phyloP scores from a whole-genome alignment of 64 coral and sea anemone species.

The Actinia equina region DNA sequence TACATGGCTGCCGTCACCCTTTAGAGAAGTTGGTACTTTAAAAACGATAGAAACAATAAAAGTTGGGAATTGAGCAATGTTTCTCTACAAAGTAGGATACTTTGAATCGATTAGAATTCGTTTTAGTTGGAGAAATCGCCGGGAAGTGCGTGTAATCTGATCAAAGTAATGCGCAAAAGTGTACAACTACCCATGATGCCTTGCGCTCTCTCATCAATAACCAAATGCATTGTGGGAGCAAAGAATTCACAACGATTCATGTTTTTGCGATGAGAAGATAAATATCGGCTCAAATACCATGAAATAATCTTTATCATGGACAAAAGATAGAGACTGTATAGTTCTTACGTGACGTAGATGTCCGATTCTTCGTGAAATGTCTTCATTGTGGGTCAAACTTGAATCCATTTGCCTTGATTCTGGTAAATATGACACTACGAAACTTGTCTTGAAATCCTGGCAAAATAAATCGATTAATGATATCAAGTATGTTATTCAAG shows the following conservation, averaged over 20 bases:
- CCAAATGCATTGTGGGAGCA: background rate
- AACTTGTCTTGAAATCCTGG: background rate
- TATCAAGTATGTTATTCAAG: conserved; percentile 63
- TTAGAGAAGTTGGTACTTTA: too few relatives aligned
- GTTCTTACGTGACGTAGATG: too few relatives aligned
- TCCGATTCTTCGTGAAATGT: background rate
- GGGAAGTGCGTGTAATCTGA: too few relatives aligned
- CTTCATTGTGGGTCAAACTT: background rate
- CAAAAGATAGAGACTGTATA: too few relatives aligned
- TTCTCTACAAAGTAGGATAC: too few relatives aligned
- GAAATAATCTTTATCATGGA: too few relatives aligned
- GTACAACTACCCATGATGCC: background rate
- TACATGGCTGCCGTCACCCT: too few relatives aligned
- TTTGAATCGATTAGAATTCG: too few relatives aligned
- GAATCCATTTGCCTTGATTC: background rate
- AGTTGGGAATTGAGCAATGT: too few relatives aligned
- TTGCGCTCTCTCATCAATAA: background rate
- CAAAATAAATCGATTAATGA: conserved; percentile 48
- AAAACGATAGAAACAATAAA: too few relatives aligned
- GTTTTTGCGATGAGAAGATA: background rate
- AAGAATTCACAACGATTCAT: background rate
- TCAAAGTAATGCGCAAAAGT: background rate
- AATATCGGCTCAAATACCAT: background rate
- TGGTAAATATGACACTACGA: background rate
- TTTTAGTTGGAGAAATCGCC: too few relatives aligned